A percentile compares a stretch with the other conserved stretches of the same genome.
These are phyloP conservation scores for Phycodurus eques DNA, from an alignment of 2,113 vertebrate species.

Conservation along the genomic window DNA sequence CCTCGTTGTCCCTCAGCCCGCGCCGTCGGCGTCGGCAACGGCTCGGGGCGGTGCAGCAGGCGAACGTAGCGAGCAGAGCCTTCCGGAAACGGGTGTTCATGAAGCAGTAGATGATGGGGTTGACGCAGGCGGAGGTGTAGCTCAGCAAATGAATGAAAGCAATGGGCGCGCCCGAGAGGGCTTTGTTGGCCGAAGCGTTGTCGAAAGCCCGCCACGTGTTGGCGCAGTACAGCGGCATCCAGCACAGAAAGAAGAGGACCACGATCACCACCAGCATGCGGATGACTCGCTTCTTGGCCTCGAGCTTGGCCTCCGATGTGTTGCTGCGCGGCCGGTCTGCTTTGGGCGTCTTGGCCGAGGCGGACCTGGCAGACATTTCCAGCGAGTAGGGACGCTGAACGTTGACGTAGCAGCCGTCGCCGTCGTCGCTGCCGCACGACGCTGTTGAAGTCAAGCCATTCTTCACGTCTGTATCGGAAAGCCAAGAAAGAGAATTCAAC, in stretches of 20 bases:
- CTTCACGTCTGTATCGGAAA: conserved; percentile 59
- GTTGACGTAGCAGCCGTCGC: conserved; percentile 87
- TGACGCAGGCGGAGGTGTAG: conserved; percentile 88
- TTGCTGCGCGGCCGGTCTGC: conserved; percentile 75
- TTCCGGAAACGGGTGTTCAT: conserved; percentile 96
- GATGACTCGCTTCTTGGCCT: conserved; percentile 90
- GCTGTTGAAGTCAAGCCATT: conserved; percentile 50
- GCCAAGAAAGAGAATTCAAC: conserved; percentile 9
- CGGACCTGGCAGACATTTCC: conserved; percentile 82
- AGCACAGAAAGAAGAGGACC: conserved; percentile 89
- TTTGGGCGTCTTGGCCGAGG: conserved; percentile 45
- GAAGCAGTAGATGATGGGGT: conserved; percentile 96
- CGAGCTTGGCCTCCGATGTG: conserved; percentile 82
- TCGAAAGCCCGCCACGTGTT: conserved; percentile 94
- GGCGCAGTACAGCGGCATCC: conserved; percentile 89
- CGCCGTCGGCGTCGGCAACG: conserved; percentile 41
- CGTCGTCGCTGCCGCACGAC: conserved; percentile 68
- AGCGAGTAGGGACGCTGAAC: conserved; percentile 69
- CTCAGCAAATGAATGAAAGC: conserved; percentile 92
- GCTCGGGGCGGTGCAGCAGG: conserved; percentile 69
- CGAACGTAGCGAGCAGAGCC: conserved; percentile 80
- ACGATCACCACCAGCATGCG: conserved; percentile 95
- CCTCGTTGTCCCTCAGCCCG: conserved; percentile 70
- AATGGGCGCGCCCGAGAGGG: conserved; percentile 86
- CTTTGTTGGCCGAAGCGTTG: conserved; percentile 67